Percentiles rank a stretch among this genome's conserved stretches.
Conservation (phyloP, 2,113 vertebrate genomes). For the Chloebia gouldiae region DNA sequence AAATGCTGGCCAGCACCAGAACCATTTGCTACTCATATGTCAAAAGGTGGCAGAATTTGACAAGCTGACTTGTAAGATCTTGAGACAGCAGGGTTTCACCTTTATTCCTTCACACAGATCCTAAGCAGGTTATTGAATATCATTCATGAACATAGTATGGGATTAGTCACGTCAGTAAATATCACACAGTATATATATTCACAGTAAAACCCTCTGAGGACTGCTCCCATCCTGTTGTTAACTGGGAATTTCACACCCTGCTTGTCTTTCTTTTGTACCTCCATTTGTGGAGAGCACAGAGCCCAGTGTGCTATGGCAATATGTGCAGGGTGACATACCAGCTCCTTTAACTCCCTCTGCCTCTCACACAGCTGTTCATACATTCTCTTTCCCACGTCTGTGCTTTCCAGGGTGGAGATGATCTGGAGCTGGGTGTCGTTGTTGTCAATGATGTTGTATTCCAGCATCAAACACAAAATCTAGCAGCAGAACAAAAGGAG, state of each 20-base stretch:
- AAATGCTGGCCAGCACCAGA: conserved; percentile 9
- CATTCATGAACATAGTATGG: conserved; percentile 23
- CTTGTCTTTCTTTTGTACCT: conserved; percentile 49
- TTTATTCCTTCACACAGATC: not conserved
- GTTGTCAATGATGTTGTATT: conserved; percentile 99
- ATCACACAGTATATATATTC: not conserved
- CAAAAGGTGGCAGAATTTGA: conserved; percentile 65
- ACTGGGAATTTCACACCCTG: conserved; percentile 37
- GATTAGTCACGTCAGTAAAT: conserved; percentile 26
- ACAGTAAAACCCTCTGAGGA: not conserved
- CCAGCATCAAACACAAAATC: conserved; percentile 98
- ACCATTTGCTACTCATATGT: conserved; percentile 38
- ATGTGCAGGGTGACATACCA: conserved; percentile 81
- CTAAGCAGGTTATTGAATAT: conserved; percentile 24
- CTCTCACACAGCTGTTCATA: conserved; percentile 98
- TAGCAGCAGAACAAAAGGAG: conserved; percentile 10
- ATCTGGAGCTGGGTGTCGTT: conserved; percentile 99
- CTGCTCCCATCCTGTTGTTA: conserved; percentile 42
- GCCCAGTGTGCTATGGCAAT: not conserved
- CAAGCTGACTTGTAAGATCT: conserved; percentile 43
- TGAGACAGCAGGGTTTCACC: conserved; percentile 19
- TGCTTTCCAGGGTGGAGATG: conserved; percentile 98
- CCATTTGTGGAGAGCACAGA: conserved; percentile 57
- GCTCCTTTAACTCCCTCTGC: conserved; percentile 95
- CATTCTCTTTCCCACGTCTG: conserved; percentile 92